Conservation (phyloP, 2,888 invertebrate species). For the Axea sp. region DNA sequence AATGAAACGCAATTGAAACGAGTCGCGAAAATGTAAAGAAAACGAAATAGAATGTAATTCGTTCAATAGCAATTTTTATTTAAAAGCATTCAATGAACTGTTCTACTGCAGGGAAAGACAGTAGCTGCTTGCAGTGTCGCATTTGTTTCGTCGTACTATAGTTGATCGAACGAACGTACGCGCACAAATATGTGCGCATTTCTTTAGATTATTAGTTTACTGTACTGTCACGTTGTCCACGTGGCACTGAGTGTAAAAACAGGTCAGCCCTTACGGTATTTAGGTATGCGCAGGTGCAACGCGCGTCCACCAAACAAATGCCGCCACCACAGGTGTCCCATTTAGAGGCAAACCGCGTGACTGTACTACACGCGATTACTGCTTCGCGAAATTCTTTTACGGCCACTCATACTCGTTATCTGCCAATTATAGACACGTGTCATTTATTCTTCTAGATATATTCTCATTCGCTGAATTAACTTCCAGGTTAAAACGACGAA, state of each 20-base stretch:
- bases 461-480: neutral
- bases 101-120: too few species aligned
- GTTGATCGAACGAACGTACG: neutral
- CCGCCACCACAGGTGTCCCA: conserved; percentile 51
- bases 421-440: conserved; percentile 20
- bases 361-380: conserved; percentile 27
- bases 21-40: too few species aligned
- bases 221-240: conserved; percentile 27
- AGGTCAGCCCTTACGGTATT: conserved; percentile 53
- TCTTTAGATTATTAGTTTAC: conserved; percentile 19
- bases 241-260: conserved; percentile 38
- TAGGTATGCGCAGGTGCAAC: conserved; percentile 44
- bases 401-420: conserved; percentile 22
- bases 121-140: too few species aligned
- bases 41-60: too few species aligned
- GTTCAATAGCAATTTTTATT: too few species aligned
- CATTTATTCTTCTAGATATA: conserved; percentile 12
- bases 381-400: conserved; percentile 33
- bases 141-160: neutral
- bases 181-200: neutral
- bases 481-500: too few species aligned
- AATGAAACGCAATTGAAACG: too few species aligned
- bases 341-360: conserved; percentile 29
- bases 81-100: too few species aligned
- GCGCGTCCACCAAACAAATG: conserved; percentile 26